Evolutionary conservation across 2,888 invertebrate genomes (phyloP), one percentile per base, ranked within the genome.

Genomic region (Blera fallax): DNA sequence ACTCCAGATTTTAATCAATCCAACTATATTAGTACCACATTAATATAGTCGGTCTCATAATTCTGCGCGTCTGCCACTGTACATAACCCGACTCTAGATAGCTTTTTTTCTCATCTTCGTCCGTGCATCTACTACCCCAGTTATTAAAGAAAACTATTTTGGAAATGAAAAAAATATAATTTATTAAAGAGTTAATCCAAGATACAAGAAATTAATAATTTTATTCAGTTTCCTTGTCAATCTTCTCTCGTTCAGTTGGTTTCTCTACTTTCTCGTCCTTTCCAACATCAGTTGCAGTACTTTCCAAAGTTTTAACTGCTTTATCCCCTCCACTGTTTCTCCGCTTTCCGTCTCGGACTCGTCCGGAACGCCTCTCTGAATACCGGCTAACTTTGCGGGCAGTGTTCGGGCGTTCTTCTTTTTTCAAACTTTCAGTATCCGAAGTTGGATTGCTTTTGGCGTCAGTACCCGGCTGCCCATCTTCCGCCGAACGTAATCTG

Each of bases 371-470:
- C 5, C 89, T 88, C 73, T 90, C 90, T 1, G 90, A 90, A 85
- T 90, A 90, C 10, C 90, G 89, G 60, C 88, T 89, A 0, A 90
- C 89, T 65, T 90, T 90, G 32, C 89, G 89, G 4, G 70, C 73
- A 3, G 88, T 77, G 24, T 79, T 78, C 0, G 82, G 67, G 11
- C 79, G 85, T 54, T 89, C 89, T 34, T 89, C 89, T 18, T 88
- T 89, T 77, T 89, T 90, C 16, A 67, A 70, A 37, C 88, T 88
- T 58, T 90, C 90, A 34, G 89, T 88, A 76, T 90, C 90, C 0
- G 89, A 89, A 8, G 88, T 81, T 10, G 89, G 89, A 83, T 88
- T 89, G 64, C 89, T 89, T 65, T 89, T 89, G 0, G 88, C 73
- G 76, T 89, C 89, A 18, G 87, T 84, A 8, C 34, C 5, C 1